Conservation (phyloP, 2,113 vertebrate species). For the Perognathus longimembris region DNA sequence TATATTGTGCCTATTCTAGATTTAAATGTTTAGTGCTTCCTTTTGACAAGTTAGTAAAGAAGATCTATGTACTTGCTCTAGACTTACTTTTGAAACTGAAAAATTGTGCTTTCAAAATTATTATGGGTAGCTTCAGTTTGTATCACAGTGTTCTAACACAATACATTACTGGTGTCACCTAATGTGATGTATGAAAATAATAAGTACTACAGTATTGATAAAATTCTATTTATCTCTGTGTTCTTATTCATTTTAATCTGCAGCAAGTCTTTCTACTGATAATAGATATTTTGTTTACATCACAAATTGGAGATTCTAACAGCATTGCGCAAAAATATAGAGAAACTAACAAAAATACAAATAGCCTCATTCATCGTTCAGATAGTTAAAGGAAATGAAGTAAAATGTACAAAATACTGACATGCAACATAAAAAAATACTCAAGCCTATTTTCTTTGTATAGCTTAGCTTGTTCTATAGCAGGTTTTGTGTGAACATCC, state of each 20-base stretch:
- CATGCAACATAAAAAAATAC: neutral
- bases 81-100: constrained; percentile 68
- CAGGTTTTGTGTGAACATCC: constrained; percentile 16
- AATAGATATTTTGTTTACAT: constrained; percentile 39
- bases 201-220: constrained; percentile 20
- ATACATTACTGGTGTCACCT: constrained; percentile 31
- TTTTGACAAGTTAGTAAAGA: constrained; percentile 59
- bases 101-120: constrained; percentile 66
- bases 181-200: constrained; percentile 57
- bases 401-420: constrained; percentile 39
- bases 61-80: constrained; percentile 40
- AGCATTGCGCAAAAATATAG: neutral
- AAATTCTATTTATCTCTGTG: constrained; percentile 15
- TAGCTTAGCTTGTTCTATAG: neutral
- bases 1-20: constrained; percentile 21
- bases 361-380: constrained; percentile 45
- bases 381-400: constrained; percentile 48
- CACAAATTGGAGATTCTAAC: constrained; percentile 26
- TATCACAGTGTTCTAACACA: neutral
- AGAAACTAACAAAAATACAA: constrained; percentile 30
- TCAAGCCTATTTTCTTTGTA: neutral
- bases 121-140: constrained; percentile 52
- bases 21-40: constrained; percentile 51
- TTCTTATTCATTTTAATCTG: constrained; percentile 57
- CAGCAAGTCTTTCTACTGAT: constrained; percentile 24